Base-by-base conservation (phyloP, 1,140 invertebrate species). In the Pachyrhynchus sulphureomaculatus region DNA sequence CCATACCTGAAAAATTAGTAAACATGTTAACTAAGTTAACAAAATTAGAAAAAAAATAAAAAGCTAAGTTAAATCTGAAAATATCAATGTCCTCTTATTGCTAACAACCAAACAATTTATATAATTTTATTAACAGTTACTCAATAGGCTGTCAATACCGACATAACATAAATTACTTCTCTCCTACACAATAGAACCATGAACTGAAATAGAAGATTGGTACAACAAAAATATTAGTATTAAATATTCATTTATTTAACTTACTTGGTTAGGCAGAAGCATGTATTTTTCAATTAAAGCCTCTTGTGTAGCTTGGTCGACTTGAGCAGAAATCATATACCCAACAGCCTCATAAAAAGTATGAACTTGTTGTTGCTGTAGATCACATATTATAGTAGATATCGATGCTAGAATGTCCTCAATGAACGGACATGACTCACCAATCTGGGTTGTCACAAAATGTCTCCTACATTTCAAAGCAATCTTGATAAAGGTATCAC, bases 401-500 rank as follows among this genome's bases (percentile, higher is more conserved):
- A 99, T 96, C 65, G 92, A 95, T 72, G 87, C 86, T 53, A 99
- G 81, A 69, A 99, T 99, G 83, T 99, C 98, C 75, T 99, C 96
- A 77, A 99, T 98, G 76, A 99, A 99, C 57, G 98, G 96, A 81
- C 92, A 89, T 10, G 90, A 85, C 83, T 99, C 98, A 20, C 96
- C 96, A 45, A 94, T 87, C 82, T 99, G 97, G 44, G 95, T 86
- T 65, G 92, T 89, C 26, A 99, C 96, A 85, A 99, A 99, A 81
- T 99, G 96, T 64, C 95, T 83, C 54, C 95, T 84, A 80, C 98
- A 99, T 79, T 99, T 99, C 65, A 96, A 84, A n/a, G 98, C 95
- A 75, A 99, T 99, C 80, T 99, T 99, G 67, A 99, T 99, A 77
- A 99, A 99, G 18, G 98, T 99, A 82, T 99, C 98, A 83, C 98